phyloP scores from a whole-genome alignment of 2,797 vertebrate genomes.

The Eleutherodactylus coqui region DNA sequence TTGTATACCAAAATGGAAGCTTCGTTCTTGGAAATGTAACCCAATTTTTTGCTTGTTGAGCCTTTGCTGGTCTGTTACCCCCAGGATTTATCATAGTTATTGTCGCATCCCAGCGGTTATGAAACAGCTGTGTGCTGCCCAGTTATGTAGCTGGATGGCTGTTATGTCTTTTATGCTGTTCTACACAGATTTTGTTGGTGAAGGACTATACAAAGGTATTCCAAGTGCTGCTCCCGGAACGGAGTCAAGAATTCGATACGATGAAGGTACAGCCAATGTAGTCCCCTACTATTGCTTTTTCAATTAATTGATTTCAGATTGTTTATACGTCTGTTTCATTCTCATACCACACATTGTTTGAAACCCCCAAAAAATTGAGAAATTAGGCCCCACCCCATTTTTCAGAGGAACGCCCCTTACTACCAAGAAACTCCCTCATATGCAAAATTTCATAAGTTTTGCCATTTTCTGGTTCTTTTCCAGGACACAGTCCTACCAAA shows the following conservation, averaged over 20 bases:
- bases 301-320: neutral
- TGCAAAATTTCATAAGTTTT: neutral
- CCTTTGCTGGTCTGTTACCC: slow-evolving; percentile 73
- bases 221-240: slow-evolving; percentile 81
- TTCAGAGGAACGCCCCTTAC: neutral
- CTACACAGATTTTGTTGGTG: slow-evolving; percentile 87
- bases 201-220: slow-evolving; percentile 82
- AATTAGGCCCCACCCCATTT: too few species aligned
- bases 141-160: slow-evolving; percentile 89
- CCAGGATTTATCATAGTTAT: slow-evolving; percentile 75
- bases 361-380: neutral
- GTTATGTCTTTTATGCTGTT: slow-evolving; percentile 88
- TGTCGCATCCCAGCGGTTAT: slow-evolving; percentile 79
- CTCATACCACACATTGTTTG: neutral
- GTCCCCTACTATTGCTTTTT: neutral
- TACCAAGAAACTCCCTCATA: neutral
- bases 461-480: neutral
- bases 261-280: slow-evolving; percentile 78
- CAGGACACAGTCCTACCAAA: neutral
- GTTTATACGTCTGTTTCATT: neutral
- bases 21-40: slow-evolving; percentile 65
- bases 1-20: slow-evolving; percentile 65
- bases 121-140: slow-evolving; percentile 81
- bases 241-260: slow-evolving; percentile 78
- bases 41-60: slow-evolving; percentile 61